A percentile compares a stretch with the other conserved stretches of the same genome.
These are phyloP conservation scores for Lepidonotus clava DNA, from an alignment of 2,888 invertebrate genomes.

Conservation along the genomic window DNA sequence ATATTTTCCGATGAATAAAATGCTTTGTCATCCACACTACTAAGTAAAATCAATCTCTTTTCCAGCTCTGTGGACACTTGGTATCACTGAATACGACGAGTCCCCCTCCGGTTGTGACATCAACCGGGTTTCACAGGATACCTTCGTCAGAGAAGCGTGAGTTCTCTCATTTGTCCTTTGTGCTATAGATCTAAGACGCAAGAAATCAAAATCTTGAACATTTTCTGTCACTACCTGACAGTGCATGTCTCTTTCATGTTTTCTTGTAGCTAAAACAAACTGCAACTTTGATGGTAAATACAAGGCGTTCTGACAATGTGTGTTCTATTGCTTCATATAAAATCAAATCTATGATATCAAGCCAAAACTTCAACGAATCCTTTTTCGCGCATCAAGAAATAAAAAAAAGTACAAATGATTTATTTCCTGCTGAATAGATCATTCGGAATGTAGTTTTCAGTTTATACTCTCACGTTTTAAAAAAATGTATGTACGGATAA, in stretches of 20 bases:
- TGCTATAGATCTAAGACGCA: background rate
- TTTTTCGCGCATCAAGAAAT: too few species aligned
- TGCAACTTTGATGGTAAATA: background rate
- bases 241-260: background rate
- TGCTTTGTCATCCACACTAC: background rate
- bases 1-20: too few species aligned
- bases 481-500: background rate
- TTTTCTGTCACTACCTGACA: background rate
- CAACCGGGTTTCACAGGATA: constrained; percentile 48
- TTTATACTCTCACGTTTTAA: too few species aligned
- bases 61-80: constrained; percentile 52
- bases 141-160: constrained; percentile 58
- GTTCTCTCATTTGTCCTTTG: background rate
- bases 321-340: background rate
- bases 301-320: background rate
- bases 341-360: background rate
- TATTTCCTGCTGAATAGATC: too few species aligned
- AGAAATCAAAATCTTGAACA: background rate
- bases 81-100: constrained; percentile 37
- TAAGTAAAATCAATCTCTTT: background rate
- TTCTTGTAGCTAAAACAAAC: background rate
- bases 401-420: too few species aligned
- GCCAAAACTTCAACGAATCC: too few species aligned
- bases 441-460: too few species aligned
- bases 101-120: constrained; percentile 49